Evolutionary conservation across 1,140 invertebrate genomes (phyloP).

Genomic region (Melanaphis sacchari): DNA sequence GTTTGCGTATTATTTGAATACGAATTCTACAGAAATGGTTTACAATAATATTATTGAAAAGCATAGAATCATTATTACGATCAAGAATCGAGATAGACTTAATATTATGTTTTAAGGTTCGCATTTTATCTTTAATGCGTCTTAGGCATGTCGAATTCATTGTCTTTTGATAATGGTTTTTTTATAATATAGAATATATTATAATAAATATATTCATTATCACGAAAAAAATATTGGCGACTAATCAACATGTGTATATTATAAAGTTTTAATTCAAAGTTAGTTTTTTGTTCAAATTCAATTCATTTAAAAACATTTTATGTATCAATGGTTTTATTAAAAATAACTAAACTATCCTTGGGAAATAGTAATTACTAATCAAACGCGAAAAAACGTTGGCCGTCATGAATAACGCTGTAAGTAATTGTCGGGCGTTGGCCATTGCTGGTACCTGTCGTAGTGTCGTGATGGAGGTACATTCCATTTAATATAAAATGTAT

Average conservation of each 20-base stretch:
- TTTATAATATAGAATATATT: too few relatives aligned
- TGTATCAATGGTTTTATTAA: neutral
- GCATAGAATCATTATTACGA: neutral
- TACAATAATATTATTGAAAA: constrained; percentile 6
- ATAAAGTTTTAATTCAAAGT: neutral
- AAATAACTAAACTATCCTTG: neutral
- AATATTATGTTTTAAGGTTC: neutral
- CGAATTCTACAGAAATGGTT: neutral
- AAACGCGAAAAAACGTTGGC: neutral
- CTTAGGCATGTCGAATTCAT: neutral
- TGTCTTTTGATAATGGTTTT: neutral
- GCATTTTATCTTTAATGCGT: neutral
- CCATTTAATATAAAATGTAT: neutral
- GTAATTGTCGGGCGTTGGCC: neutral
- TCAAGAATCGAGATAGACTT: neutral
- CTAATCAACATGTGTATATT: neutral
- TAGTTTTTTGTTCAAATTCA: neutral
- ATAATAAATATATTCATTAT: neutral
- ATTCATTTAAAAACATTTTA: neutral
- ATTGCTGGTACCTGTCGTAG: too few relatives aligned
- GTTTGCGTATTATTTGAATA: constrained; percentile 7
- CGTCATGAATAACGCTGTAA: neutral
- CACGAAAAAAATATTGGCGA: neutral
- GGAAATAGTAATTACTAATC: neutral
- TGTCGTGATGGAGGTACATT: too few relatives aligned